Evolutionary conservation across 2,888 invertebrate species (phyloP), one percentile per base, ranked within the genome.

Genomic region (Ypsolopha scabrella): DNA sequence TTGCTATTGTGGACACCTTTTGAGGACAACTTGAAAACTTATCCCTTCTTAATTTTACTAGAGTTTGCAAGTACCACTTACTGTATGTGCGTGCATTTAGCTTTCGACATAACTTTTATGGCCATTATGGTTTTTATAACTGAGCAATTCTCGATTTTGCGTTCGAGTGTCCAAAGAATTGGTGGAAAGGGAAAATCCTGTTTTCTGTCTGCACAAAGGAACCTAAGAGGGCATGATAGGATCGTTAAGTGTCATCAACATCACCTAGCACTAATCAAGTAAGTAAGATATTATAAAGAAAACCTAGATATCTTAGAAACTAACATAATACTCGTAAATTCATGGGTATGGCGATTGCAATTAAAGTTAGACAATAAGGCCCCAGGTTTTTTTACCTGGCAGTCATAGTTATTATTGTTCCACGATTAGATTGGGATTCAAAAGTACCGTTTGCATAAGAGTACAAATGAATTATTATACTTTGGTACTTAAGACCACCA

Each of bases 41-140:
- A 80, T 53, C 14, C 68, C 0, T 1, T 67, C 0, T 63, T 64
- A 0, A 54, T 80, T 39, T 1, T 62, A 1, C 54, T 63, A 13
- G 83, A 83, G 59, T 54, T 58, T 1, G 52, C 75, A 2, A 67
- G 75, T 1, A 59, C 77, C 0, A 38, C 66, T 3, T 81, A 73
- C 52, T 75, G 72, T 43, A 75, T 80, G 1, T 53, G 48, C 13
- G 62, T 76, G 1, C 83, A 83, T 51, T 54, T 65, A 9, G 68
- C 66, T 2, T 83, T 80, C 52, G 83, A 83, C 56, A 53, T 72
- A 35, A 64, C 68, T 1, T 60, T 65, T 7, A 63, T 78, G 1
- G 80, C 79, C 0, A 57, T 78, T 7, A 79, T 80, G 72, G 72
- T 79, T 51, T 79, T 79, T 50, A 55, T 71, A n/a, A 70, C 74